Percentiles rank a stretch among this genome's conserved stretches.
phyloP scores from a whole-genome alignment of 53 echinoderm and acorn worm genomes.

The Astropecten irregularis region DNA sequence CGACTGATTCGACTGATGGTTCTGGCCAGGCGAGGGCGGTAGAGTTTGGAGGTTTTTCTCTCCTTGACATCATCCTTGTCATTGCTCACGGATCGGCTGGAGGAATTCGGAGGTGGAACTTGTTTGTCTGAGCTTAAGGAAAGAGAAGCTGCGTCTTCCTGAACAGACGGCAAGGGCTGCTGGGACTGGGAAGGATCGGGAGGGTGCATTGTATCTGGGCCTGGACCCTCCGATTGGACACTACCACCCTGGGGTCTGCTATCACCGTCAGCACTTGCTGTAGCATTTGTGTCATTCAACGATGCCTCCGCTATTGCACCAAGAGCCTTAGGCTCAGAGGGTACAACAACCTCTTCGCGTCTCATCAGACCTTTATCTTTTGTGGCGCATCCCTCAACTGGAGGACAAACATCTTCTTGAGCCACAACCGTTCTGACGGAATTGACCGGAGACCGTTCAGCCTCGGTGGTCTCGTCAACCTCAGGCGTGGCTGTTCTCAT shows the following conservation, averaged over 20 bases:
- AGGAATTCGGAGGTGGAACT: background rate
- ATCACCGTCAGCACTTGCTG: background rate
- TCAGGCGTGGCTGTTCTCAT: conserved; percentile 32
- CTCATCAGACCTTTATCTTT: background rate
- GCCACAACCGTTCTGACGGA: background rate
- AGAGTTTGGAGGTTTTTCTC: conserved; percentile 53
- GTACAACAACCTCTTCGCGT: background rate
- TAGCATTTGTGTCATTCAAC: background rate
- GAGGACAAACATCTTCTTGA: background rate
- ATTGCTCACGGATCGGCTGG: background rate
- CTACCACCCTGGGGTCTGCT: conserved; percentile 2
- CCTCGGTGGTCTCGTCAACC: conserved; percentile 5
- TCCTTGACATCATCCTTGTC: background rate
- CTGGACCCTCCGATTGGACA: background rate
- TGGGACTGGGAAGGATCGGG: background rate
- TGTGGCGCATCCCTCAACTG: background rate
- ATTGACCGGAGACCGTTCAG: background rate
- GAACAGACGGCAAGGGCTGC: background rate
- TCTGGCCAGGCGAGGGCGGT: conserved; percentile 57
- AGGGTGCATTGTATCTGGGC: background rate
- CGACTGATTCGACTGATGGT: conserved; percentile 75
- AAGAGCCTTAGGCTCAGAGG: too few relatives aligned
- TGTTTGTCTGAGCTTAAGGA: background rate
- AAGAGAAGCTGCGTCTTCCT: background rate
- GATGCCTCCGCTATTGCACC: background rate